These are phyloP conservation scores for Drosophila borealis DNA, from an alignment of 2,888 invertebrate species.

Conservation along the genomic window DNA sequence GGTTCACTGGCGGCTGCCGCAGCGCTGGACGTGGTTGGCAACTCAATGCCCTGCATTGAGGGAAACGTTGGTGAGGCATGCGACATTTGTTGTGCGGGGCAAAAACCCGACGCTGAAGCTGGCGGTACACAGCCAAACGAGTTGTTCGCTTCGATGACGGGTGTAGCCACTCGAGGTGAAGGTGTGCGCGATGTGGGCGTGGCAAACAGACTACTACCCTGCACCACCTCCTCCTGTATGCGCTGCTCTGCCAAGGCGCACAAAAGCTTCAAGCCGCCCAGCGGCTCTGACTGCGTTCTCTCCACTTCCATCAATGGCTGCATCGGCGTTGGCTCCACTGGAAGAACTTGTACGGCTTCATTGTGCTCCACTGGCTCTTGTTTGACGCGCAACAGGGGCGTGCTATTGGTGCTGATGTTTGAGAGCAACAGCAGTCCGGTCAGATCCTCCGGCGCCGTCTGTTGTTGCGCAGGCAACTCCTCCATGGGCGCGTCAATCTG, in stretches of 20 bases:
- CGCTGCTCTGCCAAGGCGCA: slow-evolving; percentile 94
- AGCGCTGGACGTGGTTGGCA: slow-evolving; percentile 68
- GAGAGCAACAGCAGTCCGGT: slow-evolving; percentile 93
- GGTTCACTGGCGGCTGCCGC: slow-evolving; percentile 19
- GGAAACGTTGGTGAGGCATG: slow-evolving; percentile 67
- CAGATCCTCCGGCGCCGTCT: slow-evolving; percentile 87
- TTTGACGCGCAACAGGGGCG: slow-evolving; percentile 84
- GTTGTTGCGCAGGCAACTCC: slow-evolving; percentile 23
- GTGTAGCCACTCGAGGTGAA: slow-evolving; percentile 40
- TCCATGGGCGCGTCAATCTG: slow-evolving; percentile 26
- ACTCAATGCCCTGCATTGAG: slow-evolving; percentile 80
- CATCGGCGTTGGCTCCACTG: slow-evolving; percentile 20
- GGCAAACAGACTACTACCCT: slow-evolving; percentile 71
- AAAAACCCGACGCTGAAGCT: slow-evolving; percentile 26
- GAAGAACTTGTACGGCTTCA: slow-evolving; percentile 29
- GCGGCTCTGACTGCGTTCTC: slow-evolving; percentile 69
- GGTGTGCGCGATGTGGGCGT: slow-evolving; percentile 68
- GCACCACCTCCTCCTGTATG: slow-evolving; percentile 88
- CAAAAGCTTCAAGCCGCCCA: slow-evolving; percentile 90
- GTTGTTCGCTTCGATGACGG: slow-evolving; percentile 19
- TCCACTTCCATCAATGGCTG: slow-evolving; percentile 41
- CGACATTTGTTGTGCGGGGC: slow-evolving; percentile 26
- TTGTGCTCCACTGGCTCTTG: slow-evolving; percentile 79
- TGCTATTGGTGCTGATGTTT: slow-evolving; percentile 92
- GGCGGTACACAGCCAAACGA: slow-evolving; percentile 12